These are phyloP conservation scores for Euleptes europaea DNA, from an alignment of 2,113 vertebrate species.

Conservation along the genomic window DNA sequence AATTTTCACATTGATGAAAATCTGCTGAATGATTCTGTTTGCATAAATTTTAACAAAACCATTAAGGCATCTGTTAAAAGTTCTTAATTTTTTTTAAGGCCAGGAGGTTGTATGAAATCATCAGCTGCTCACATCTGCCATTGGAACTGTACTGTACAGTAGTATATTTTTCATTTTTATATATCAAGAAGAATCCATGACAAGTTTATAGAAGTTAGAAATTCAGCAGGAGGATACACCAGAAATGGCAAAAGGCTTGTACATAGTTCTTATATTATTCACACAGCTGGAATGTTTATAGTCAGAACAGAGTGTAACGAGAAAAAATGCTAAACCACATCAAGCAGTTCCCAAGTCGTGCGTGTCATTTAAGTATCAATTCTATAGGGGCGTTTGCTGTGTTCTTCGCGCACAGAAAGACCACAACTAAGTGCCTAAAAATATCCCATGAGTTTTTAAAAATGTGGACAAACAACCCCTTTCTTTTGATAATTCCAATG, in stretches of 20 bases:
- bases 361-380: conserved; percentile 71
- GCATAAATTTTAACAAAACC: neutral
- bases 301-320: conserved; percentile 67
- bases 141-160: conserved; percentile 63
- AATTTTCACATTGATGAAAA: conserved; percentile 27
- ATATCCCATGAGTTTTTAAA: conserved; percentile 68
- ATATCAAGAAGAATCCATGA: conserved; percentile 61
- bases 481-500: conserved; percentile 67
- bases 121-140: conserved; percentile 68
- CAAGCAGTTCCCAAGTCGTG: conserved; percentile 61
- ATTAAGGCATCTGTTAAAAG: conserved; percentile 26
- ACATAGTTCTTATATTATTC: conserved; percentile 69
- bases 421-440: conserved; percentile 69
- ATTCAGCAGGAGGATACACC: conserved; percentile 46
- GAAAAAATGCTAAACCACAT: conserved; percentile 73
- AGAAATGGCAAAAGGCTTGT: conserved; percentile 58
- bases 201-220: conserved; percentile 48
- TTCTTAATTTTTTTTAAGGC: conserved; percentile 10
- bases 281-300: conserved; percentile 74
- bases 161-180: conserved; percentile 58
- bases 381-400: conserved; percentile 62
- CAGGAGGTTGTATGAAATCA: conserved; percentile 55
- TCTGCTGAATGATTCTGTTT: conserved; percentile 31
- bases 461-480: conserved; percentile 66
- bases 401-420: conserved; percentile 69